Evolutionary conservation across 1,140 invertebrate species (phyloP).

Genomic region (Zaprionus lachaisei): DNA sequence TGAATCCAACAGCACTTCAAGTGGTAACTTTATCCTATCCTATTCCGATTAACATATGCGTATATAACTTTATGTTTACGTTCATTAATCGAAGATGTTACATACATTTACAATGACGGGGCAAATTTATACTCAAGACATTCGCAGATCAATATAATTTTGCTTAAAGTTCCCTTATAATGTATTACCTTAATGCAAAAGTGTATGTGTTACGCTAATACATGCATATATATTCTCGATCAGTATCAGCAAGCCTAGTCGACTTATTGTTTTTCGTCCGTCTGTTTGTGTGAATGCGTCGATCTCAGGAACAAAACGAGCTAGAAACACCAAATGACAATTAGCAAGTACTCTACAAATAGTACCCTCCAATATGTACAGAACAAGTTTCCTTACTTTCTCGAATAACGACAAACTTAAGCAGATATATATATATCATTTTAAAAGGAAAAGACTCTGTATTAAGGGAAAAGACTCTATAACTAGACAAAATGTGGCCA

Average conservation of each 20-base stretch:
- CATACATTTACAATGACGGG: background rate
- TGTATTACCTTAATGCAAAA: slow-evolving; percentile 2
- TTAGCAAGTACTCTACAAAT: slow-evolving; percentile 6
- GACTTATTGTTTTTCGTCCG: background rate
- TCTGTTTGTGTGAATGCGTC: slow-evolving; percentile 8
- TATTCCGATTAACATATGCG: slow-evolving; percentile 9
- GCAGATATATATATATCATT: background rate
- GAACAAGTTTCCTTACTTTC: slow-evolving; percentile 4
- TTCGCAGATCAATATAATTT: slow-evolving; percentile 1
- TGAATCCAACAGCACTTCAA: background rate
- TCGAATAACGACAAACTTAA: slow-evolving; percentile 1
- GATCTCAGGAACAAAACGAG: slow-evolving; percentile 9
- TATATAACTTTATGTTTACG: slow-evolving; percentile 3
- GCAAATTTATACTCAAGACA: slow-evolving; percentile 1
- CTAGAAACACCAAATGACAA: slow-evolving; percentile 11
- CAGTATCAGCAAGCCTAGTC: slow-evolving; percentile 7
- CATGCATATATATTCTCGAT: slow-evolving; percentile 1
- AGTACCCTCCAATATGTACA: background rate
- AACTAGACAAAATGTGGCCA: background rate
- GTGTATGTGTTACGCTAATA: background rate
- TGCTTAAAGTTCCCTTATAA: background rate
- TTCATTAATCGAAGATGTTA: slow-evolving; percentile 10
- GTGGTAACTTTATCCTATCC: background rate
- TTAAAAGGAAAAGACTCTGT: background rate
- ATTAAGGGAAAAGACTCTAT: slow-evolving; percentile 3